Percentiles rank a stretch among this genome's conserved stretches.
Conservation (phyloP, 2,113 vertebrate species). For the Excalfactoria chinensis region DNA sequence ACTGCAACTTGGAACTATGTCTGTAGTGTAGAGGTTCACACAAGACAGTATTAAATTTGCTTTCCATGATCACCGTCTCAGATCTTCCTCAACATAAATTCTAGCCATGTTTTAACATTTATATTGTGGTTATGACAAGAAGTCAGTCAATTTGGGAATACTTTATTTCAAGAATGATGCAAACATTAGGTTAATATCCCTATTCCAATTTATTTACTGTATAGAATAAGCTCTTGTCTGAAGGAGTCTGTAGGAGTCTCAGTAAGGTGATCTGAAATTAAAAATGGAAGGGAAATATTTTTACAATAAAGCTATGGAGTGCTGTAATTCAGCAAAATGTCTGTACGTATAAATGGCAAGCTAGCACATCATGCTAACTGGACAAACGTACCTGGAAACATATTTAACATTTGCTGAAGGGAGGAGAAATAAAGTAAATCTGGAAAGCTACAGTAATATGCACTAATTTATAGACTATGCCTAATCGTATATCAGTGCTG, state of each 20-base stretch:
- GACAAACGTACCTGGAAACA: neutral
- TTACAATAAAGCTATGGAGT: neutral
- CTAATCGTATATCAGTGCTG: neutral
- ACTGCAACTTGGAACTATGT: conserved; percentile 23
- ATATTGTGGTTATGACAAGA: neutral
- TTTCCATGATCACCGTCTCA: neutral
- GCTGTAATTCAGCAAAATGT: neutral
- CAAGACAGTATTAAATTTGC: conserved; percentile 3
- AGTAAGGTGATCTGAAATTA: conserved; percentile 14
- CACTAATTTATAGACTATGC: neutral
- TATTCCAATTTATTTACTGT: neutral
- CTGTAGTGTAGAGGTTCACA: neutral
- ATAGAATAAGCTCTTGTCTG: neutral
- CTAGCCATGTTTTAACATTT: neutral
- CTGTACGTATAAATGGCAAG: neutral
- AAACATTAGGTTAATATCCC: neutral
- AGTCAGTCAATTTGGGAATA: neutral
- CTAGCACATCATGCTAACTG: neutral
- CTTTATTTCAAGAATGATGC: neutral
- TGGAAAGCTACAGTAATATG: neutral
- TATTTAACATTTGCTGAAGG: neutral
- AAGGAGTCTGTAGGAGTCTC: neutral
- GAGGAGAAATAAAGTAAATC: neutral
- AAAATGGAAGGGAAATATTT: conserved; percentile 17
- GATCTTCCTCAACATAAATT: neutral